Base-by-base conservation (phyloP, 2,888 invertebrate species). In the Conus canariensis region DNA sequence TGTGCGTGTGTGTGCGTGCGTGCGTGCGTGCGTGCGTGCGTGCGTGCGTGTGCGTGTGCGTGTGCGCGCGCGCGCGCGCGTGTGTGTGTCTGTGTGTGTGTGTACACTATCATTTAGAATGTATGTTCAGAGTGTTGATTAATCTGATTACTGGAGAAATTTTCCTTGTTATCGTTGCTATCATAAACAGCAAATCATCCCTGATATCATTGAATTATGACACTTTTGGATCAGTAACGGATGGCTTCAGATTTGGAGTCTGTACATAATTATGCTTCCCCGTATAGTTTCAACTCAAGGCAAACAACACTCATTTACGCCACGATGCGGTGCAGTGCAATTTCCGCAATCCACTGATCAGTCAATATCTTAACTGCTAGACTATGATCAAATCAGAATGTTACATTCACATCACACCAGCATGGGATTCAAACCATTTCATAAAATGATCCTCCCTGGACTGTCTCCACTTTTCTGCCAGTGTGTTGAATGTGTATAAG, bases 401-500 rank as follows among this genome's bases (percentile, higher is more conserved):
- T 56, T 22, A 56, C 6, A 2, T 83, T 1, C 9, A 2, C 7
- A 83, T 58, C 58, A 58, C n/a, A 10, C 58, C 82, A 22, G 58
- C 7, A 12, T 83, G 56, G 22, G 8, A 58, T 58, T 83, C 82
- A 19, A 83, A 22, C 82, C 82, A 83, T 22, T 83, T 83, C 7
- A 58, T 1, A n/a, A 82, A 58, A 58, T 22, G 14, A 7, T 56
- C 56, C 19, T 83, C 58, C 9, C 58, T 58, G 2, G 22, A 7
- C 19, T 83, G 56, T 22, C 58, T 83, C 56, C 82, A 16, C 22
- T 58, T 83, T 19, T 83, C 82, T 22, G 82, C 82, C 19, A 83
- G 22, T 10, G 82, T 83, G 82, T 83, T 83, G 82, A 83, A 56
- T 7, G 82, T 83, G 10, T 83, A 83, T n/a, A 83, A 19, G 22